Evolutionary conservation across 2,888 invertebrate genomes (phyloP).

Genomic region (Tupiocoris notatus): DNA sequence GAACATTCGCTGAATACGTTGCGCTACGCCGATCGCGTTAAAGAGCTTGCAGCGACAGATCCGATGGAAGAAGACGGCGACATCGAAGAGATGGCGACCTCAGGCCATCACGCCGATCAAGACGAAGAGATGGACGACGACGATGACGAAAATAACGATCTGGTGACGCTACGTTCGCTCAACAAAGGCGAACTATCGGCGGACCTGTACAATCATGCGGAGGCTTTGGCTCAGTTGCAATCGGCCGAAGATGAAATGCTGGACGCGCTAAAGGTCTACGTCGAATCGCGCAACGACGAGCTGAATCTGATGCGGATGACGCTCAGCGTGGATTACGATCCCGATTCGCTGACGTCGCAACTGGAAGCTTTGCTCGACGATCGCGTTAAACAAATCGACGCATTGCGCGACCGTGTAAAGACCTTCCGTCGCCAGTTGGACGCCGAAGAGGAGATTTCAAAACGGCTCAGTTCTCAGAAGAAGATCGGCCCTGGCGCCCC

Average conservation of each 20-base stretch:
- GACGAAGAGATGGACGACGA: slow-evolving; percentile 15
- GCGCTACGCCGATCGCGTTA: slow-evolving; percentile 95
- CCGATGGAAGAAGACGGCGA: slow-evolving; percentile 57
- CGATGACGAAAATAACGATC: slow-evolving; percentile 7
- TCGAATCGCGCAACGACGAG: slow-evolving; percentile 53
- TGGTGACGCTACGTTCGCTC: slow-evolving; percentile 15
- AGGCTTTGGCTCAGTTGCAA: slow-evolving; percentile 91
- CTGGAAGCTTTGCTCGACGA: slow-evolving; percentile 81
- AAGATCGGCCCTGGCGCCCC: neutral
- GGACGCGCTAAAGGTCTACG: slow-evolving; percentile 77
- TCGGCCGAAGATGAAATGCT: slow-evolving; percentile 90
- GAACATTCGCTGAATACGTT: slow-evolving; percentile 98
- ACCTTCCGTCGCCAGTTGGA: slow-evolving; percentile 82
- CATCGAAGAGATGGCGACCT: neutral
- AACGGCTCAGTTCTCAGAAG: slow-evolving; percentile 60
- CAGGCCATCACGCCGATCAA: slow-evolving; percentile 48
- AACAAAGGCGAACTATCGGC: slow-evolving; percentile 91
- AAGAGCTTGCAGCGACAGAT: slow-evolving; percentile 86
- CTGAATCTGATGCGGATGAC: slow-evolving; percentile 72
- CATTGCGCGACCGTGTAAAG: slow-evolving; percentile 73
- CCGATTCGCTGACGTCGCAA: slow-evolving; percentile 89
- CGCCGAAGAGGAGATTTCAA: slow-evolving; percentile 86
- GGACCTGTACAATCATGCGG: slow-evolving; percentile 91
- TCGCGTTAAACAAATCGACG: slow-evolving; percentile 69
- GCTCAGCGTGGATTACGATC: slow-evolving; percentile 92